phyloP scores from a whole-genome alignment of 2,888 invertebrate species.

The Neocrepidodera transversa region DNA sequence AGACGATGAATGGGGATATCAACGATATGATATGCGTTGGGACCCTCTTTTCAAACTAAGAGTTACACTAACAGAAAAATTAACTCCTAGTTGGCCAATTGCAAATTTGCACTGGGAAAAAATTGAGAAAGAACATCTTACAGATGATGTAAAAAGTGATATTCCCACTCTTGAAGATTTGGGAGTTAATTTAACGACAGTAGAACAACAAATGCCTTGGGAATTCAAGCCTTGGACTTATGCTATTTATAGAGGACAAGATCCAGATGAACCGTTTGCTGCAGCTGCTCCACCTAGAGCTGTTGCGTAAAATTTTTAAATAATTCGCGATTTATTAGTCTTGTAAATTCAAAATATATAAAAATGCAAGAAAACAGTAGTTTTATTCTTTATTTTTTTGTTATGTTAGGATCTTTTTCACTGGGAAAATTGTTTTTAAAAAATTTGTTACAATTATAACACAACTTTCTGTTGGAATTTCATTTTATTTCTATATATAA shows the following conservation, averaged over 20 bases:
- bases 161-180: constrained; percentile 88
- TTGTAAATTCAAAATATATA: too few relatives aligned
- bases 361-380: too few relatives aligned
- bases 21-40: constrained; percentile 74
- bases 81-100: constrained; percentile 73
- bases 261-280: constrained; percentile 76
- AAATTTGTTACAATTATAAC: too few relatives aligned
- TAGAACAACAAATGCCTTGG: constrained; percentile 87
- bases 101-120: constrained; percentile 78
- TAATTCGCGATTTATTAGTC: too few relatives aligned
- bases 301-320: constrained; percentile 13
- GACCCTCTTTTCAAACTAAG: constrained; percentile 74
- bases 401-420: too few relatives aligned
- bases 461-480: too few relatives aligned
- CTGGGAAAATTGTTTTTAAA: too few relatives aligned
- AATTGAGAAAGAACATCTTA: constrained; percentile 81
- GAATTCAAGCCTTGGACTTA: constrained; percentile 76
- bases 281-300: constrained; percentile 69
- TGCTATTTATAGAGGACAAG: constrained; percentile 75
- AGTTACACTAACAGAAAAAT: constrained; percentile 66
- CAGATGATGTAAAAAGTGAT: constrained; percentile 69
- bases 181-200: constrained; percentile 75
- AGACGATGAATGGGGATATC: constrained; percentile 70
- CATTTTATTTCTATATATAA: too few relatives aligned
- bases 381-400: too few relatives aligned